Base-by-base conservation (phyloP, 2,113 vertebrate genomes). In the Ctenodactylus gundi region DNA sequence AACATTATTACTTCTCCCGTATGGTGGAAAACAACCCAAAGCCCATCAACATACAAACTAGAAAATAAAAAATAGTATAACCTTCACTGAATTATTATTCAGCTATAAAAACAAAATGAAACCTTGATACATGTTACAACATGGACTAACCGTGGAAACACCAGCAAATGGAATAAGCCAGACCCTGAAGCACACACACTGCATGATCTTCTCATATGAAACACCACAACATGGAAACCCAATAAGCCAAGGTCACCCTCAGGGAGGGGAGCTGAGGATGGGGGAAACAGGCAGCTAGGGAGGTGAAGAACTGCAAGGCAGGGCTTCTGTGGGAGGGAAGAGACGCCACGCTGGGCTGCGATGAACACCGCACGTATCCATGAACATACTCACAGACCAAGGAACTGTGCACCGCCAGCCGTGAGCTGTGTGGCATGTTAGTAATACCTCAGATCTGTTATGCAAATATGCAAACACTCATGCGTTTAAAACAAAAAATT, bases 11-110 rank as follows among this genome's bases (percentile, higher is more conserved):
- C 70, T 70, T 70, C 41, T 70, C 41, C 15, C 25, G 7, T 58
- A 57, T 12, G 31, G 41, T 68, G 41, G 51, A 76, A 81, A 86
- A 86, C 60, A 85, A 88, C n/a, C 21, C n/a, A 80, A 95, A 91
- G 25, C 21, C 78, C 23, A 41, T 41, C 44, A 51, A 27, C 1
- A 93, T 10, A 85, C 29, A 64, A 96, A 36, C 3, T 11, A 25
- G 64, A 67, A 87, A 64, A 76, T 44, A 68, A 76, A 94, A 85
- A 44, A 51, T 51, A 10, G 39, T 39, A 76, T 39, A 70, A n/a
- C n/a, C n/a, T 51, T 44, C 31, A 67, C 53, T 78, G n/a, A 78
- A 70, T 11, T n/a, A n/a, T n/a, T n/a, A n/a, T n/a, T n/a, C n/a
- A 75, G 31, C 62, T 58, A 78, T 41, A 70, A 82, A 91, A 85